phyloP scores from a whole-genome alignment of 2,113 vertebrate species.

The Ciconia stormi region DNA sequence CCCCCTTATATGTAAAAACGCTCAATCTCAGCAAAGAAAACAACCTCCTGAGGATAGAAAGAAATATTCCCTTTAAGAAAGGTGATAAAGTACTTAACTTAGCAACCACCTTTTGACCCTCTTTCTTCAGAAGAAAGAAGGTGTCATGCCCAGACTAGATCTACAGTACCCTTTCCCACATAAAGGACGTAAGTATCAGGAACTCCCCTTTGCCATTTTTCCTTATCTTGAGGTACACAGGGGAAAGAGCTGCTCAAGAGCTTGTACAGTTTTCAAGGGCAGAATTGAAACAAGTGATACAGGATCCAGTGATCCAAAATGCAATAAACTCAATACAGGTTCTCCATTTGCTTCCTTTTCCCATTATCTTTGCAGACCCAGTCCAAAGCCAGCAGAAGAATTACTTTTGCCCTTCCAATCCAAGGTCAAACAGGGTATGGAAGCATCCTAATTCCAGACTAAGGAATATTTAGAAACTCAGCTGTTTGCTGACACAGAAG shows the following conservation, averaged over 20 bases:
- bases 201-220: not conserved
- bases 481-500: not conserved
- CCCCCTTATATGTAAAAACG: not conserved
- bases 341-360: not conserved
- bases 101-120: not conserved
- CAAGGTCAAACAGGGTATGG: not conserved
- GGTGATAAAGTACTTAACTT: not conserved
- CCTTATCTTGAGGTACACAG: not conserved
- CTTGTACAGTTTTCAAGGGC: not conserved
- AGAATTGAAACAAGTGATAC: not conserved
- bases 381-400: not conserved
- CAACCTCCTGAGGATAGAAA: not conserved
- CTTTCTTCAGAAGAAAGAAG: not conserved
- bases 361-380: not conserved
- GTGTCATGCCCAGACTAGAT: not conserved
- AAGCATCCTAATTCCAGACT: not conserved
- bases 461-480: not conserved
- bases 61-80: not conserved
- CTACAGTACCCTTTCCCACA: not conserved
- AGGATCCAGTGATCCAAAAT: not conserved
- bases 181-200: not conserved
- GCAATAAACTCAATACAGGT: not conserved
- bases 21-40: not conserved
- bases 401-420: not conserved
- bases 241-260: not conserved